These are phyloP conservation scores for Leptopilina boulardi DNA, from an alignment of 1,140 invertebrate species.

Conservation along the genomic window DNA sequence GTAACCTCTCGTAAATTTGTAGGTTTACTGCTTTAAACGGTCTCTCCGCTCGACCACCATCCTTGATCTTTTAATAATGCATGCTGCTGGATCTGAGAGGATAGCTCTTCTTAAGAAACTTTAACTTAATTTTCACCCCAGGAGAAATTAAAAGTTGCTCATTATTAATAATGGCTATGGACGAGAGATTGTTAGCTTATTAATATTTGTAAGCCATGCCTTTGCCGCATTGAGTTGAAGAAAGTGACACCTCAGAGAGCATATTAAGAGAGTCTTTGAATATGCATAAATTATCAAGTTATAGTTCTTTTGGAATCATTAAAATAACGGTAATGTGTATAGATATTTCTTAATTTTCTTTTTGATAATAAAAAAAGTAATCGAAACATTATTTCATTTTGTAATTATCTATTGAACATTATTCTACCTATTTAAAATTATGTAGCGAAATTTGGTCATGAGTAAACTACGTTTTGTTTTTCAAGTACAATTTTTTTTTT, in stretches of 20 bases:
- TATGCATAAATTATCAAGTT: neutral
- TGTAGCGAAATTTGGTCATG: no score
- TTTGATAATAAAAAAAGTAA: neutral
- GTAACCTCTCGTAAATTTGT: slow-evolving; percentile 27
- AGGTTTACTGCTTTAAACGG: slow-evolving; percentile 26
- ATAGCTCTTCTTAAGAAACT: slow-evolving; percentile 19
- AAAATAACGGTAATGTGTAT: neutral
- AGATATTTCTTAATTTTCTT: neutral
- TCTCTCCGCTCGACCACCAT: neutral
- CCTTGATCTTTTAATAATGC: slow-evolving; percentile 2
- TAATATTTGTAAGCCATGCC: neutral
- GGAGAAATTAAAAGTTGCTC: slow-evolving; percentile 18
- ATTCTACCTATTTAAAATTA: no score
- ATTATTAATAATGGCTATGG: neutral
- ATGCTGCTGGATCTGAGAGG: neutral
- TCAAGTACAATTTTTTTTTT: no score
- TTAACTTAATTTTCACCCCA: slow-evolving; percentile 15
- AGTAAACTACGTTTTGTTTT: no score
- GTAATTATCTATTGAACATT: no score
- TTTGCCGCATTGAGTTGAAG: neutral
- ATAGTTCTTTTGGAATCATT: neutral
- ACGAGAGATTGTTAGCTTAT: neutral
- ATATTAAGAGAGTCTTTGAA: neutral
- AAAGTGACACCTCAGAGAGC: neutral
- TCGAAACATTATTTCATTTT: no score